Base-by-base conservation (phyloP, 2,113 vertebrate genomes). In the Cyanoramphus novaezelandiae region DNA sequence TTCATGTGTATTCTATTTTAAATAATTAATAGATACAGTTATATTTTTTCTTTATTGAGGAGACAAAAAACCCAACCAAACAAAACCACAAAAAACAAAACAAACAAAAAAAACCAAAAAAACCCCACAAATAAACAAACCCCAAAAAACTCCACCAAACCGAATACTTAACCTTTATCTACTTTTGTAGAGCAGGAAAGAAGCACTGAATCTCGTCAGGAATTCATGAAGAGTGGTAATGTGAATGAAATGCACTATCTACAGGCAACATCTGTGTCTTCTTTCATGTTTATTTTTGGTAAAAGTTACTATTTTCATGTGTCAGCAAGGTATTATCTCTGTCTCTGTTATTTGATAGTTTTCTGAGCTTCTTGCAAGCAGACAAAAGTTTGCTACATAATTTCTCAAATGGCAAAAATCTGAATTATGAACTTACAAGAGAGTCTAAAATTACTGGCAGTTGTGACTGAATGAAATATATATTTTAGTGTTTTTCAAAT, bases 391-490 rank as follows among this genome's bases (percentile, higher is more conserved):
- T 59, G 2, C 28, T 25, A 33, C 25, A 28, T 14, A 47, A 87
- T 64, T 77, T 75, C 7, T 4, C 43, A 43, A 72, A 49, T 37
- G 52, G 72, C 23, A 82, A 77, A 71, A 37, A 63, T 33, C 47
- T 82, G 89, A 60, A 72, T 52, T 68, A 57, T 69, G 28, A 92
- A 63, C 71, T 82, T 57, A 10, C 47, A 75, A 86, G 55, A 80
- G 24, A 81, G 49, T 39, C 50, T 95, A 81, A 91, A 95, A 84
- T 90, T 69, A 82, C 43, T 88, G 53, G 43, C 23, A 93, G 75
- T 29, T 90, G 43, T 77, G 77, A 80, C 11, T 60, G 44, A 91
- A 79, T 11, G 14, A 93, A 84, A 87, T 35, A 68, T 7, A 44
- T 49, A 79, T 84, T 52, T 83, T 41, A 88, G 31, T 52, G 24